These are phyloP conservation scores for Lysiphlebus fabarum DNA, from an alignment of 1,140 invertebrate species.

Conservation along the genomic window DNA sequence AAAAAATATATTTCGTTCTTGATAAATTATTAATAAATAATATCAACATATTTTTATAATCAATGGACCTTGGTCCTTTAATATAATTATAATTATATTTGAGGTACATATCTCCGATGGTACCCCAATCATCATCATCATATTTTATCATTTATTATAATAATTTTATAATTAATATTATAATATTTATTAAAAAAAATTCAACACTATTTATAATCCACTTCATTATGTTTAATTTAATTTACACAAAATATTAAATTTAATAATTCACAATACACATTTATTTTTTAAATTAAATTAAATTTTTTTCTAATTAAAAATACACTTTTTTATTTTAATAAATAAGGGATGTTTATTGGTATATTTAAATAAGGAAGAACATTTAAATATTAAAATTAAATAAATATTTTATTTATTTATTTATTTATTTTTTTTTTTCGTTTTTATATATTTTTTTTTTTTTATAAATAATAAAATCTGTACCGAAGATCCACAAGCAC, in stretches of 20 bases:
- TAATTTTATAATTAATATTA: constrained; percentile 1
- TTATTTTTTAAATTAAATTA: too few relatives aligned
- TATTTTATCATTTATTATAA: neutral
- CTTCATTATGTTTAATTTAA: neutral
- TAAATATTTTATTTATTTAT: too few relatives aligned
- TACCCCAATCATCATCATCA: constrained; percentile 25
- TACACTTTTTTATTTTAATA: too few relatives aligned
- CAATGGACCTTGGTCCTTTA: neutral
- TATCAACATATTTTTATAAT: constrained; percentile 5
- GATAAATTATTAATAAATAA: neutral
- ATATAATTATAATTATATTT: constrained; percentile 2
- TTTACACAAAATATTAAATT: too few relatives aligned
- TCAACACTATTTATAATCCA: neutral
- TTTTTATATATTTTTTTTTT: constrained; percentile 6
- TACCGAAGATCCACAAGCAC: constrained; percentile 45
- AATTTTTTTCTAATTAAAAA: too few relatives aligned
- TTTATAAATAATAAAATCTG: constrained; percentile 23
- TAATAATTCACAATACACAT: too few relatives aligned
- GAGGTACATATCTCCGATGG: constrained; percentile 30
- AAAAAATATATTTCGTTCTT: too few relatives aligned
- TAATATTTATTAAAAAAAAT: too few relatives aligned
- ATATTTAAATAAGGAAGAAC: too few relatives aligned
- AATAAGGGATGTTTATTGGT: too few relatives aligned
- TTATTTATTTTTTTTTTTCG: too few relatives aligned
- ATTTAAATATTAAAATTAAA: too few relatives aligned